These are phyloP conservation scores for Eublepharis macularius DNA, from an alignment of 2,113 vertebrate genomes.

Conservation along the genomic window DNA sequence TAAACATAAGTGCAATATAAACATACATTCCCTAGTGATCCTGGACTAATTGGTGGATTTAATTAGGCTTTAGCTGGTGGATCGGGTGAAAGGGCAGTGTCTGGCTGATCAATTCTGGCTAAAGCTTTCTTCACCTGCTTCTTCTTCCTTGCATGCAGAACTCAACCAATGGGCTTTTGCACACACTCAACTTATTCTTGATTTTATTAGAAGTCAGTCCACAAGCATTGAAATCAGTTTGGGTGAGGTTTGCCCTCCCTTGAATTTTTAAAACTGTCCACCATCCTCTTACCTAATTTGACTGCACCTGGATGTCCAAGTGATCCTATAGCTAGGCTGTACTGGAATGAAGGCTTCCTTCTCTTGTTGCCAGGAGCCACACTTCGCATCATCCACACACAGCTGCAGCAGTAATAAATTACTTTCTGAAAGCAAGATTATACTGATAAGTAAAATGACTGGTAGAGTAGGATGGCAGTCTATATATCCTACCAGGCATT, in stretches of 20 bases:
- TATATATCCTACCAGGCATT: background rate
- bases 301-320: background rate
- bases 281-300: background rate
- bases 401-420: background rate
- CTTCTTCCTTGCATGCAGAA: background rate
- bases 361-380: background rate
- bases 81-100: background rate
- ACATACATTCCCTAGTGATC: constrained; percentile 3
- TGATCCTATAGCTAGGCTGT: background rate
- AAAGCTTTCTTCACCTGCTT: background rate
- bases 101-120: background rate
- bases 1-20: constrained; percentile 3
- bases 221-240: too few relatives aligned
- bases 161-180: too few relatives aligned
- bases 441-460: constrained; percentile 1
- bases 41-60: constrained; percentile 14
- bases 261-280: background rate
- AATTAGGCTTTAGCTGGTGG: constrained; percentile 4
- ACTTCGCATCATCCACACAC: background rate
- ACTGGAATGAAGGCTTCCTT: background rate
- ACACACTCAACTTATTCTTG: too few relatives aligned
- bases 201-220: too few relatives aligned
- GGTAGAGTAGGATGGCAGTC: background rate
- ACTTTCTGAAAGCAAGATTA: background rate
- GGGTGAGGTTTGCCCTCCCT: too few relatives aligned